These are phyloP conservation scores for Apodemus speciosus DNA, from an alignment of 2,113 vertebrate species.

Conservation along the genomic window DNA sequence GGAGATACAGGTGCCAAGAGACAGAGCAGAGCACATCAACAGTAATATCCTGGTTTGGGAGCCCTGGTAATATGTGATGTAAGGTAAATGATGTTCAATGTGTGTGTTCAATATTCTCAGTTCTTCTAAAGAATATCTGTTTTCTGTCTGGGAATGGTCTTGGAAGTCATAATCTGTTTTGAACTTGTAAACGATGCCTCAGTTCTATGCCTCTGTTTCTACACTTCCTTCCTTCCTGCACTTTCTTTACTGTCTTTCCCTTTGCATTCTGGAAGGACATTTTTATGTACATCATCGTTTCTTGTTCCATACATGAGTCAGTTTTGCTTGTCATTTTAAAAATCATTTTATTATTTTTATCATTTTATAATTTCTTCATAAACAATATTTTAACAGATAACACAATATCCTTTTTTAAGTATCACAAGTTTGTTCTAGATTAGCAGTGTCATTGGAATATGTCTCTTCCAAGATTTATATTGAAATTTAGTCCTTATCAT, in stretches of 20 bases:
- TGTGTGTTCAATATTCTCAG: background rate
- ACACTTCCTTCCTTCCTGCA: background rate
- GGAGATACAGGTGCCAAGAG: background rate
- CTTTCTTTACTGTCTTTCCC: background rate
- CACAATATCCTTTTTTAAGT: background rate
- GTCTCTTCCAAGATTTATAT: background rate
- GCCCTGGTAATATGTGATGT: background rate
- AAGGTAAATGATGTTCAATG: background rate
- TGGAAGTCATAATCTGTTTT: background rate
- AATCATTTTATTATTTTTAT: background rate
- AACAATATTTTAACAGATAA: background rate
- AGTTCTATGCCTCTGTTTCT: slow-evolving; percentile 14
- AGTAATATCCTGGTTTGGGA: background rate
- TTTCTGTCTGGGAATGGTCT: background rate
- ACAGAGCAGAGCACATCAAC: background rate
- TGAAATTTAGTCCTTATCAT: background rate
- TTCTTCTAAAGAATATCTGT: background rate
- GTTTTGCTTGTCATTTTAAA: slow-evolving; percentile 17
- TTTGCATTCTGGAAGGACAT: slow-evolving; percentile 18
- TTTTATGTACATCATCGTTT: background rate
- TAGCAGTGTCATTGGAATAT: background rate
- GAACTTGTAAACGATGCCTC: background rate
- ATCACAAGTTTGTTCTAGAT: background rate
- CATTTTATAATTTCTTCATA: slow-evolving; percentile 8
- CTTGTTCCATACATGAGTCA: background rate